These are phyloP conservation scores for Lysiphlebus fabarum DNA, from an alignment of 1,140 invertebrate genomes.

Conservation along the genomic window DNA sequence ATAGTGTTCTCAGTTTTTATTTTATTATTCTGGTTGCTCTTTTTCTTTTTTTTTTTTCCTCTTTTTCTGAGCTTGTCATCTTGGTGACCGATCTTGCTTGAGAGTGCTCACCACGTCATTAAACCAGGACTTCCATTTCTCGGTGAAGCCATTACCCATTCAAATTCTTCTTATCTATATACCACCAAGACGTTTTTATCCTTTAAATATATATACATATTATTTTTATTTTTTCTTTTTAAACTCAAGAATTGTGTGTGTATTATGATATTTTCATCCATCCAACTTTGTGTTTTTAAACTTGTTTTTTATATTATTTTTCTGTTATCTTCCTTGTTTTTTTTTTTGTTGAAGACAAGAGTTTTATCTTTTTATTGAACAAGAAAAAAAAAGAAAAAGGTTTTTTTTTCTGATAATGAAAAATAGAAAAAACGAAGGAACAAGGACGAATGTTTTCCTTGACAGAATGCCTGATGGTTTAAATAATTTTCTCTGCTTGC, in stretches of 20 bases:
- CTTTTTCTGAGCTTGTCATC: conserved; percentile 15
- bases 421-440: background rate
- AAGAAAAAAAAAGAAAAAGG: background rate
- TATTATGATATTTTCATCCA: no score
- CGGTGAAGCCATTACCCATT: conserved; percentile 42
- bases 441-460: background rate
- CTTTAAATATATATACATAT: conserved; percentile 1
- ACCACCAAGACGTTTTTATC: conserved; percentile 20
- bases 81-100: conserved; percentile 8
- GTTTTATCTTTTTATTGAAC: no score
- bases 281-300: no score
- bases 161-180: conserved; percentile 45
- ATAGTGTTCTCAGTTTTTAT: no score
- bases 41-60: conserved; percentile 24
- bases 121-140: conserved; percentile 18
- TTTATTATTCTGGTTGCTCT: no score
- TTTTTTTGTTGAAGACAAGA: background rate
- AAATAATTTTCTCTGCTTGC: conserved; percentile 45
- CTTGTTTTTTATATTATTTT: no score
- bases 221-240: conserved; percentile 13
- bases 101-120: conserved; percentile 31
- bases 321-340: background rate
- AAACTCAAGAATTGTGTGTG: background rate
- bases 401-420: background rate
- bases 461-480: background rate